Evolutionary conservation across 2,113 vertebrate species (phyloP), one percentile per base, ranked within the genome.

Genomic region (Tragulus kanchil): DNA sequence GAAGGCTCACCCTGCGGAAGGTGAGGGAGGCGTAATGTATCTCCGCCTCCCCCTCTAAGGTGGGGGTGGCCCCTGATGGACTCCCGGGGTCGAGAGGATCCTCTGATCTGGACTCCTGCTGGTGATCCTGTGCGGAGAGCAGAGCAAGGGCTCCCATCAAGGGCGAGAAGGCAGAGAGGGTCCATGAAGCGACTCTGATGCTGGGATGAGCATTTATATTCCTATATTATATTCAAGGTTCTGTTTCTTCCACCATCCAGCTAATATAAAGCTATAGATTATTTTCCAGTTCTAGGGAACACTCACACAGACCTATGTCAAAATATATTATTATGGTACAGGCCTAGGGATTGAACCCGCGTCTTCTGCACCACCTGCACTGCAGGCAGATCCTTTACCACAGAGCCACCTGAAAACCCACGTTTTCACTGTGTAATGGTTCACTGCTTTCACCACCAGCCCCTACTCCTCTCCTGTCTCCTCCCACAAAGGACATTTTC

Each of bases 61-160:
- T 8, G 2, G 26, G 5, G 11, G 8, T 0, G 2, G 50, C 42
- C 50, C 0, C 19, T 17, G 77, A 12, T 23, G 56, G 23, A 8
- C 9, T 17, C 0, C 36, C 36, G 8, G 59, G 16, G 3, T 84
- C 65, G 48, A 23, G 8, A 1, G 36, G 31, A 36, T 42, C 45
- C 7, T 23, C n/a, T 13, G 10, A 45, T 25, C 13, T 5, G 13
- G 56, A n/a, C 8, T 14, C 19, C 2, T 5, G 11, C 48, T 14
- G 45, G 19, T 15, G 21, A 48, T 9, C 11, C 96, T 97, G 77
- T 52, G 31, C 2, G 8, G 54, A 94, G 14, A 69, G 17, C 28
- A 59, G 36, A 90, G 48, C 26, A 77, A 8, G 19, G 3, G 0
- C 11, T 93, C 56, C 73, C 42, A 12, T 36, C 25, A 26, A 36